These are phyloP conservation scores for Porites australiensis DNA, from an alignment of 64 coral and sea anemone species.

Conservation along the genomic window DNA sequence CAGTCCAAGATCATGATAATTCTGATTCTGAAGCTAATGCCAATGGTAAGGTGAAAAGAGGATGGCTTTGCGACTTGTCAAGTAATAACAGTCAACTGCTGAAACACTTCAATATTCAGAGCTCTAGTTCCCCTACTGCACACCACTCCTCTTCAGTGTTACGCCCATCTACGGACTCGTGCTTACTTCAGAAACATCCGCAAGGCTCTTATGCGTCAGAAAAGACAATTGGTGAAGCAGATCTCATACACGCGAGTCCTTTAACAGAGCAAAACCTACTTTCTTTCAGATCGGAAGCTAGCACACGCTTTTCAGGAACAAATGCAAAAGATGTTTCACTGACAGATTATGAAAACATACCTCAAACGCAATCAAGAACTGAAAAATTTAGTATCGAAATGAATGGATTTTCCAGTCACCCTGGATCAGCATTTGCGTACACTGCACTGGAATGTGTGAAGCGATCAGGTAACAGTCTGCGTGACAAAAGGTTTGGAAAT, in stretches of 20 bases:
- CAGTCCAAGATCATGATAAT: neutral
- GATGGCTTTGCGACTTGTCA: neutral
- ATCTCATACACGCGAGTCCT: neutral
- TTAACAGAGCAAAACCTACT: neutral
- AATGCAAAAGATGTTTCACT: neutral
- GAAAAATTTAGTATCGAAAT: neutral
- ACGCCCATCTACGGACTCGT: neutral
- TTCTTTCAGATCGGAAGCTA: neutral
- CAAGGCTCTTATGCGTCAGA: neutral
- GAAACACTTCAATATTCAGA: neutral
- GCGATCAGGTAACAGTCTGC: neutral
- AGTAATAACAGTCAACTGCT: neutral
- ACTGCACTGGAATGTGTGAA: neutral
- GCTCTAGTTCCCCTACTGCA: too few species aligned
- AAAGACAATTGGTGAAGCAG: neutral
- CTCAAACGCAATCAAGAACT: neutral
- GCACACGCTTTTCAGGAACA: neutral
- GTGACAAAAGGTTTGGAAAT: neutral
- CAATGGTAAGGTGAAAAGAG: neutral
- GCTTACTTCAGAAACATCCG: neutral
- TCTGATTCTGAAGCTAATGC: neutral
- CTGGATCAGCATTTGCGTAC: slow-evolving; percentile 57
- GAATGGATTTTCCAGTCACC: slow-evolving; percentile 29
- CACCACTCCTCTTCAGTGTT: neutral
- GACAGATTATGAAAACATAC: neutral